Percentiles rank a stretch among this genome's conserved stretches.
Conservation (phyloP, 2,113 vertebrate genomes). For the Siphamia tubifer region DNA sequence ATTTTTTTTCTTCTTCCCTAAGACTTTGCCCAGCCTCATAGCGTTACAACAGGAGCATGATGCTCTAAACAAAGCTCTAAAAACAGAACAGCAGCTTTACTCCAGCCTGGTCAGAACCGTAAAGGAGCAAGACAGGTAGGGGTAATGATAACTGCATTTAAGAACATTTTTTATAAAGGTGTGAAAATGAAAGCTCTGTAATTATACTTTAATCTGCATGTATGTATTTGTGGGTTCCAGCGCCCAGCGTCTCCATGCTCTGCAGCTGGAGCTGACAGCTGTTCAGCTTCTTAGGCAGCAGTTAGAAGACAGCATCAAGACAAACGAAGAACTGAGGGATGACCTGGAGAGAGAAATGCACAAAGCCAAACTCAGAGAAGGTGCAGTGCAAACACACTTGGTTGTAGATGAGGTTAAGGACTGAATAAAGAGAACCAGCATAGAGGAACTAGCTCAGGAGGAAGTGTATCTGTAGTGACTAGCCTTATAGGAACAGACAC, state of each 20-base stretch:
- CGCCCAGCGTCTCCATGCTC: slow-evolving; percentile 75
- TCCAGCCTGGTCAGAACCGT: slow-evolving; percentile 85
- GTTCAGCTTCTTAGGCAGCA: slow-evolving; percentile 86
- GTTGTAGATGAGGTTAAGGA: slow-evolving; percentile 12
- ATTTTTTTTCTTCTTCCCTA: background rate
- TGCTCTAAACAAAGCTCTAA: slow-evolving; percentile 83
- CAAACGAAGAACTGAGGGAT: slow-evolving; percentile 84
- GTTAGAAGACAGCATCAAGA: slow-evolving; percentile 84
- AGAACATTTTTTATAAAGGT: background rate
- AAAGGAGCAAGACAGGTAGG: slow-evolving; percentile 88
- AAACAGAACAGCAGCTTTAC: slow-evolving; percentile 89
- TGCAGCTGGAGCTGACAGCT: slow-evolving; percentile 85
- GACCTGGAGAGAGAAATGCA: slow-evolving; percentile 86
- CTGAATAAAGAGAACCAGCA: background rate
- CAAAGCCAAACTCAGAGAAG: slow-evolving; percentile 82
- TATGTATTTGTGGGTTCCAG: slow-evolving; percentile 49
- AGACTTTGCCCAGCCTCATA: slow-evolving; percentile 65
- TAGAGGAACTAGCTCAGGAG: background rate
- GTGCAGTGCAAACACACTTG: slow-evolving; percentile 72
- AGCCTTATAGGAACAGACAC: background rate
- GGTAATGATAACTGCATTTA: background rate
- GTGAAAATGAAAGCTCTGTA: background rate
- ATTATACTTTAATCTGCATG: background rate
- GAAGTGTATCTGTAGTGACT: background rate
- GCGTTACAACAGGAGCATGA: slow-evolving; percentile 80